Conservation (phyloP, 92 coral and sea anemone species). For the Micromussa lordhowensis region DNA sequence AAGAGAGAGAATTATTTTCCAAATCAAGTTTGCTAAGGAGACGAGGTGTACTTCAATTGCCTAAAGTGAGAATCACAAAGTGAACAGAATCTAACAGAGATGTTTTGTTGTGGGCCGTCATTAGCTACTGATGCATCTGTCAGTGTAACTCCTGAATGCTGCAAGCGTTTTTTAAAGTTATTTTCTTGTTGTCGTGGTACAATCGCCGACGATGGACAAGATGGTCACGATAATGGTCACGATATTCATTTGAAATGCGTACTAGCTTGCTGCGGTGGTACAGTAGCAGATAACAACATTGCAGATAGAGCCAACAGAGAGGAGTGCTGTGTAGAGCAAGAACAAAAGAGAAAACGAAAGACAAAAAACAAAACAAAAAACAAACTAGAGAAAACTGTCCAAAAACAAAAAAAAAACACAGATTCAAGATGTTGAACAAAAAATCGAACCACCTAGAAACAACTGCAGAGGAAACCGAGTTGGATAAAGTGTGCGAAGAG, state of each 20-base stretch:
- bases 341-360: not conserved
- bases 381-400: too few species aligned
- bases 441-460: not conserved
- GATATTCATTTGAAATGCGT: too few species aligned
- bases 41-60: too few species aligned
- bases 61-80: too few species aligned
- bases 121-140: too few species aligned
- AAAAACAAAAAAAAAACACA: too few species aligned
- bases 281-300: slow-evolving; percentile 3
- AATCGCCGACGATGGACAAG: not conserved
- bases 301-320: not conserved
- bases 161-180: not conserved
- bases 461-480: not conserved
- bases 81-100: too few species aligned
- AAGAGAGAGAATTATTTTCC: too few species aligned
- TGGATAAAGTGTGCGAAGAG: not conserved
- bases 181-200: not conserved
- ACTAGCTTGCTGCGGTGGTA: too few species aligned
- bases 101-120: too few species aligned
- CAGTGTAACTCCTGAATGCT: not conserved
- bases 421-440: not conserved
- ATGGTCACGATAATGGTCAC: not conserved
- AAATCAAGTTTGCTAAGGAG: too few species aligned
- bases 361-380: too few species aligned
- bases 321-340: not conserved